phyloP scores from a whole-genome alignment of 1,140 invertebrate genomes.

The Intoshia linei region DNA sequence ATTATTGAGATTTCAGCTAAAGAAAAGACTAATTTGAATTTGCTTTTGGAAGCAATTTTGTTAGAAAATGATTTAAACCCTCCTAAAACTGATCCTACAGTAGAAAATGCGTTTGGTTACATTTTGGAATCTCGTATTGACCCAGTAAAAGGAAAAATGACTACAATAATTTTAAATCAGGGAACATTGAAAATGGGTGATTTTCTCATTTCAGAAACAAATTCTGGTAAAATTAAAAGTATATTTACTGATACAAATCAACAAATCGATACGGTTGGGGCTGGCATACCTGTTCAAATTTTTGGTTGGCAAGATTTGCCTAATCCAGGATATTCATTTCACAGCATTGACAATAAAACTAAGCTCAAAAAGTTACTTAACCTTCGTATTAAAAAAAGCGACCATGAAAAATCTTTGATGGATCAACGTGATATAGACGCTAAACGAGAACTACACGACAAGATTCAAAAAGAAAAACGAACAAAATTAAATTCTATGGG shows the following conservation, averaged over 20 bases:
- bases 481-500: too few species aligned
- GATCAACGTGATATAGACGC: too few species aligned
- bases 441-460: too few species aligned
- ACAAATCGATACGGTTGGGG: slow-evolving; percentile 32
- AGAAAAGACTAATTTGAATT: slow-evolving; percentile 13
- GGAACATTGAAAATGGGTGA: not conserved
- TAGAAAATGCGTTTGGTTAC: not conserved
- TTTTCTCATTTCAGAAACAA: not conserved
- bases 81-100: not conserved
- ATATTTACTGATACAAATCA: slow-evolving; percentile 45
- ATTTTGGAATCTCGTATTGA: slow-evolving; percentile 44
- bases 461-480: too few species aligned
- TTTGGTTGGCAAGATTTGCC: slow-evolving; percentile 33
- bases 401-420: too few species aligned
- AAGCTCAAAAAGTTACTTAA: too few species aligned
- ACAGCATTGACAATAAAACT: slow-evolving; percentile 55
- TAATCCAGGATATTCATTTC: slow-evolving; percentile 43
- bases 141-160: slow-evolving; percentile 30
- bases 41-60: not conserved
- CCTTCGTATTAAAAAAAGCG: too few species aligned
- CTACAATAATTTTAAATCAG: not conserved
- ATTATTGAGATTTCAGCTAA: slow-evolving; percentile 61
- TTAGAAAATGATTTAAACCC: not conserved
- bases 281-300: slow-evolving; percentile 49
- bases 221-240: slow-evolving; percentile 8